Evolutionary conservation across 2,113 vertebrate species (phyloP).

Genomic region (Halcyon senegalensis): DNA sequence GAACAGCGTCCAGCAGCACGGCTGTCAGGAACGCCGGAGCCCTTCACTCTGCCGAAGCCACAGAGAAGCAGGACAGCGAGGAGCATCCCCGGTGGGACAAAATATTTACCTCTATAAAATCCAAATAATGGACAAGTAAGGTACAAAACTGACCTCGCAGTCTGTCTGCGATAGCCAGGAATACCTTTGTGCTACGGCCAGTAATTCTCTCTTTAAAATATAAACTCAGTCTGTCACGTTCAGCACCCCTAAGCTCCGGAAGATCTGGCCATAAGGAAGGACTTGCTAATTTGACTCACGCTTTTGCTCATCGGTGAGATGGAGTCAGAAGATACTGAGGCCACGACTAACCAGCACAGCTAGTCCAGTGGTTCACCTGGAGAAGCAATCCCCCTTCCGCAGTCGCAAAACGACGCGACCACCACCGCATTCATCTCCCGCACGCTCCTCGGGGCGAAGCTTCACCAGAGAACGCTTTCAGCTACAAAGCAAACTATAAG

Average conservation of each 20-base stretch:
- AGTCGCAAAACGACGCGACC: background rate
- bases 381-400: background rate
- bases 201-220: background rate
- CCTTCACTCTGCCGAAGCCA: background rate
- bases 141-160: background rate
- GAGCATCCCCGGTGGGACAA: background rate
- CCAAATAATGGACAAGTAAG: background rate
- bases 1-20: rapidly evolving
- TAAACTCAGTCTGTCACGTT: background rate
- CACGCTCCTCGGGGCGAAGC: rapidly evolving
- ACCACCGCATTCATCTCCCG: rapidly evolving
- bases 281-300: background rate
- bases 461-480: background rate
- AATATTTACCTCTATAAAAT: background rate
- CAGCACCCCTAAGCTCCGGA: background rate
- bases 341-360: background rate
- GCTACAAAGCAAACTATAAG: background rate
- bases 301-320: background rate
- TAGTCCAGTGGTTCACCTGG: background rate
- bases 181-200: background rate
- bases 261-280: background rate
- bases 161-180: too few relatives aligned
- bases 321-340: background rate
- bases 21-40: background rate
- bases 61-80: rapidly evolving